Evolutionary conservation across 2,888 invertebrate species (phyloP).

Genomic region (Machimus rusticus): DNA sequence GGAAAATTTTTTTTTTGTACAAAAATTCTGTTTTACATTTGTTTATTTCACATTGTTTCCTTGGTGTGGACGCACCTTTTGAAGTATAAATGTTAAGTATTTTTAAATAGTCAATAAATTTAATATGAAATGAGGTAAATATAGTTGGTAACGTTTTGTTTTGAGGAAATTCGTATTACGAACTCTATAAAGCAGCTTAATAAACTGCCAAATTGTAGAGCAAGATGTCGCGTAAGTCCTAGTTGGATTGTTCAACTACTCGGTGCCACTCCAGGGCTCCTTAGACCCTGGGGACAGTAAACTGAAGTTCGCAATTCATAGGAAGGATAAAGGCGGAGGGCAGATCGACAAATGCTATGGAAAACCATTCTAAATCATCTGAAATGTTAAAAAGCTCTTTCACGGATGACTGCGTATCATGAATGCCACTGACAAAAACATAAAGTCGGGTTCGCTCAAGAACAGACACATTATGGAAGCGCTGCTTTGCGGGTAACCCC

Average conservation of each 20-base stretch:
- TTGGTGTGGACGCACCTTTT: too few relatives aligned
- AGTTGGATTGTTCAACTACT: background rate
- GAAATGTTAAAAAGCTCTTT: constrained; percentile 16
- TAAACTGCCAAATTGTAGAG: background rate
- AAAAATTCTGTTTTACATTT: too few relatives aligned
- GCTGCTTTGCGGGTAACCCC: background rate
- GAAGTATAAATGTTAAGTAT: too few relatives aligned
- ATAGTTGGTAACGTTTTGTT: too few relatives aligned
- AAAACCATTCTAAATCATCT: constrained; percentile 2
- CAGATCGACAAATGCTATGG: constrained; percentile 8
- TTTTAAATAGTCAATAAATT: too few relatives aligned
- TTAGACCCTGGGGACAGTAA: background rate
- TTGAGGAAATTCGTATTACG: background rate
- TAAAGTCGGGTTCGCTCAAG: background rate
- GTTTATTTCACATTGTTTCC: too few relatives aligned
- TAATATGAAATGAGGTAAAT: too few relatives aligned
- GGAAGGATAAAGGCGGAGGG: background rate
- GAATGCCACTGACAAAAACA: constrained; percentile 20
- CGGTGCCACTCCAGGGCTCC: background rate
- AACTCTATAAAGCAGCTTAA: background rate
- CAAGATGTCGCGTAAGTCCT: background rate
- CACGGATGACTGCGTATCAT: constrained; percentile 4
- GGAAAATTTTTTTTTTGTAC: too few relatives aligned
- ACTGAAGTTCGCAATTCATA: background rate
- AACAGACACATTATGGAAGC: background rate